Conservation (phyloP, 2,888 invertebrate genomes). For the Vannuccia rotundouncinata region DNA sequence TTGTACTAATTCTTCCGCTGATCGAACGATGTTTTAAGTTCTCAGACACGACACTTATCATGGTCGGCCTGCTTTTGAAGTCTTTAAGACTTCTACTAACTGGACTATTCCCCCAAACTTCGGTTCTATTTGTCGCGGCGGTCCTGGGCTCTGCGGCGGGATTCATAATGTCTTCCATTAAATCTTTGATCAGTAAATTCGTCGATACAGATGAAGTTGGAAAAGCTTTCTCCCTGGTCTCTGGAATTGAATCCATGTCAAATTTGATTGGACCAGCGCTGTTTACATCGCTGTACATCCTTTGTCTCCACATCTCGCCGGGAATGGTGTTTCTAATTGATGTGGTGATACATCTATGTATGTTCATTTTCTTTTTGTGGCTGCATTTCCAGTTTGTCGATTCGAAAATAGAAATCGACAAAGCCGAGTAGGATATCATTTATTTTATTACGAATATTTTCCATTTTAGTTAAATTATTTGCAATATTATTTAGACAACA, state of each 20-base stretch:
- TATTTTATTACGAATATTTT: no score
- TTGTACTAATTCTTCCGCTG: slow-evolving; percentile 50
- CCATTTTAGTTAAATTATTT: no score
- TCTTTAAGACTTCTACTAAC: slow-evolving; percentile 45
- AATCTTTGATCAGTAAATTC: slow-evolving; percentile 52
- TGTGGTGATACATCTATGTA: slow-evolving; percentile 45
- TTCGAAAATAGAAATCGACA: background rate
- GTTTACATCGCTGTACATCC: slow-evolving; percentile 50
- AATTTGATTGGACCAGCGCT: slow-evolving; percentile 49
- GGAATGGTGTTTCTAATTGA: slow-evolving; percentile 50
- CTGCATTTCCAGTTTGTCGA: background rate
- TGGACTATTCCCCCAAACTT: slow-evolving; percentile 45
- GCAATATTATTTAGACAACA: no score
- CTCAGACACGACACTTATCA: slow-evolving; percentile 48
- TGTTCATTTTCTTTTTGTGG: slow-evolving; percentile 74
- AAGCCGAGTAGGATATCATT: background rate
- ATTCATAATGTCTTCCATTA: slow-evolving; percentile 44
- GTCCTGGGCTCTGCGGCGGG: slow-evolving; percentile 46
- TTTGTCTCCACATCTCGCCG: slow-evolving; percentile 47
- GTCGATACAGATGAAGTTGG: slow-evolving; percentile 51
- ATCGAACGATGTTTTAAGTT: slow-evolving; percentile 45
- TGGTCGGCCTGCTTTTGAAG: slow-evolving; percentile 50
- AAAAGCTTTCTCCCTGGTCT: slow-evolving; percentile 51
- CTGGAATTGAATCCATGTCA: slow-evolving; percentile 50
- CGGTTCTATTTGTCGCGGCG: slow-evolving; percentile 51